Evolutionary conservation across 2,888 invertebrate species (phyloP).

Genomic region (Deilephila elpenor): DNA sequence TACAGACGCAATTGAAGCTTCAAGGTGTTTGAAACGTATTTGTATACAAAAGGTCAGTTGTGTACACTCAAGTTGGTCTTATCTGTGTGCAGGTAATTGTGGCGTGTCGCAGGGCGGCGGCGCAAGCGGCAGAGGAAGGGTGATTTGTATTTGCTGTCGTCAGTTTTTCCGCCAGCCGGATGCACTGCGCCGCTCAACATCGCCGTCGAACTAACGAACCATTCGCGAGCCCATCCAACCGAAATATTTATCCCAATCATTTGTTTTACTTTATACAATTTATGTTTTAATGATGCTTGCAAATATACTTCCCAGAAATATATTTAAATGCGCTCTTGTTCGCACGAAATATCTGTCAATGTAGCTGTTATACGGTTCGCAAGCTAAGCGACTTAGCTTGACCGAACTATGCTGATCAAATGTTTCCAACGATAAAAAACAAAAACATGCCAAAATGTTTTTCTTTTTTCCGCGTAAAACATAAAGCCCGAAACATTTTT

Average conservation of each 20-base stretch:
- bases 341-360: too few species aligned
- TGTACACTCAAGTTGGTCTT: neutral
- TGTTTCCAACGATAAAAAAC: neutral
- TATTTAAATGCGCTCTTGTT: neutral
- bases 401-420: neutral
- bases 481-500: conserved; percentile 25
- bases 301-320: neutral
- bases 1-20: neutral
- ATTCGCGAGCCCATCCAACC: conserved; percentile 65
- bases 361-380: neutral
- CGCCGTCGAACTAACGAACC: conserved; percentile 76
- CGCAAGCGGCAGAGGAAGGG: conserved; percentile 53
- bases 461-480: neutral
- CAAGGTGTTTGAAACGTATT: neutral
- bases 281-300: conserved; percentile 42
- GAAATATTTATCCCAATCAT: conserved; percentile 70
- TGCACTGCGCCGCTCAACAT: conserved; percentile 64
- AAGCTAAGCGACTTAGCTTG: neutral
- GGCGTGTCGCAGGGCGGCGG: conserved; percentile 24
- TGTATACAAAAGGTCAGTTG: neutral
- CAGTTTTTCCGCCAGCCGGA: conserved; percentile 71
- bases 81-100: conserved; percentile 23
- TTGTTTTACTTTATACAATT: conserved; percentile 57
- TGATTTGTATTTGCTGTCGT: conserved; percentile 76
- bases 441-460: conserved; percentile 20